These are phyloP conservation scores for Drosophila pectinifera DNA, from an alignment of 1,140 invertebrate species.

Conservation along the genomic window DNA sequence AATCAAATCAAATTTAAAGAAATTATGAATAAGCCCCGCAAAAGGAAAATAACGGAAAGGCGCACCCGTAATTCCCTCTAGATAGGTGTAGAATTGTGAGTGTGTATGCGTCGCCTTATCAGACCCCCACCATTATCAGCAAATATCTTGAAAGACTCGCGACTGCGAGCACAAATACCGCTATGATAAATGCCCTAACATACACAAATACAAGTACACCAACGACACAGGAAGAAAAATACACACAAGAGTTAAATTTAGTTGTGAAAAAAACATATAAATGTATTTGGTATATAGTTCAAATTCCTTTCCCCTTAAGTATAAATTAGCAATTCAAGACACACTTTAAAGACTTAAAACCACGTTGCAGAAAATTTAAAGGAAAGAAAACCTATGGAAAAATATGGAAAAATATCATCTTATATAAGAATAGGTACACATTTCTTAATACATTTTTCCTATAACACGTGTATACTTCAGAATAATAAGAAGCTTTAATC, in stretches of 20 bases:
- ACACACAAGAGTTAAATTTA: neutral
- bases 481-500: too few relatives aligned
- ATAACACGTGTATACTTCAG: too few relatives aligned
- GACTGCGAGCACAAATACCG: conserved; percentile 25
- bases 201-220: conserved; percentile 13
- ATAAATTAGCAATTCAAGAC: neutral
- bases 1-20: conserved; percentile 34
- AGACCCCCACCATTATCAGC: conserved; percentile 63
- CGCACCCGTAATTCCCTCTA: conserved; percentile 33
- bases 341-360: too few relatives aligned
- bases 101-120: conserved; percentile 60
- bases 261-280: neutral
- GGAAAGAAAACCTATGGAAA: too few relatives aligned
- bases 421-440: too few relatives aligned
- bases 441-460: too few relatives aligned
- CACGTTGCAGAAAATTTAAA: too few relatives aligned
- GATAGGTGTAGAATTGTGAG: conserved; percentile 22
- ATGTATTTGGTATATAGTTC: neutral
- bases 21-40: conserved; percentile 60
- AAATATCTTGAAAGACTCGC: conserved; percentile 70
- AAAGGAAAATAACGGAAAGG: conserved; percentile 47
- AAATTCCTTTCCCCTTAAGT: too few relatives aligned
- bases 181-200: conserved; percentile 52
- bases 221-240: conserved; percentile 3
- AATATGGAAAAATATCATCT: too few relatives aligned